These are phyloP conservation scores for Lypha dubia DNA, from an alignment of 2,888 invertebrate species.

Conservation along the genomic window DNA sequence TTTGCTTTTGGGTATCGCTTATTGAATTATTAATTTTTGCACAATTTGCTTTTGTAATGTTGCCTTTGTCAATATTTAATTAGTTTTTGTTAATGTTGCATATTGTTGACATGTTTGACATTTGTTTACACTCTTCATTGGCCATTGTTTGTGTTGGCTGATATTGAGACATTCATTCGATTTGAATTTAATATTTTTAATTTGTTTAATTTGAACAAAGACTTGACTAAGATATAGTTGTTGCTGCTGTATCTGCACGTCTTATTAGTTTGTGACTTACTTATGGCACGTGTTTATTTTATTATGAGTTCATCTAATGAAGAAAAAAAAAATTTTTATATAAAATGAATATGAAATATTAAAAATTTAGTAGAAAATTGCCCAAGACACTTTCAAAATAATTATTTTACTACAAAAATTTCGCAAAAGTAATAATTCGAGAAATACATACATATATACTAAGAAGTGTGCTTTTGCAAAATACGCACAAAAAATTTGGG, in stretches of 20 bases:
- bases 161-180: slow-evolving; percentile 1
- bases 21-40: not conserved
- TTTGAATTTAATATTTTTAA: slow-evolving; percentile 32
- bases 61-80: not conserved
- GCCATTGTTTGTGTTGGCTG: slow-evolving; percentile 54
- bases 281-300: slow-evolving; percentile 28
- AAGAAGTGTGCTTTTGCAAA: no score
- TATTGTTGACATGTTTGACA: slow-evolving; percentile 42
- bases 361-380: not conserved
- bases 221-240: slow-evolving; percentile 6
- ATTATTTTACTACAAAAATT: no score
- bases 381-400: no score
- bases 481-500: no score
- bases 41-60: slow-evolving; percentile 38
- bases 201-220: not conserved
- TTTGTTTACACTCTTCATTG: slow-evolving; percentile 39
- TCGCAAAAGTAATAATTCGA: no score
- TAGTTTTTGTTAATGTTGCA: slow-evolving; percentile 27
- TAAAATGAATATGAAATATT: not conserved
- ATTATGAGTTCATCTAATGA: slow-evolving; percentile 33
- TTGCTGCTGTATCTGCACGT: not conserved
- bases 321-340: slow-evolving; percentile 13
- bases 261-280: slow-evolving; percentile 6
- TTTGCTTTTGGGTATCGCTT: not conserved
- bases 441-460: no score